Percentiles rank a stretch among this genome's conserved stretches.
These are phyloP conservation scores for Porites lobata DNA, from an alignment of 92 coral and sea anemone species.

Conservation along the genomic window DNA sequence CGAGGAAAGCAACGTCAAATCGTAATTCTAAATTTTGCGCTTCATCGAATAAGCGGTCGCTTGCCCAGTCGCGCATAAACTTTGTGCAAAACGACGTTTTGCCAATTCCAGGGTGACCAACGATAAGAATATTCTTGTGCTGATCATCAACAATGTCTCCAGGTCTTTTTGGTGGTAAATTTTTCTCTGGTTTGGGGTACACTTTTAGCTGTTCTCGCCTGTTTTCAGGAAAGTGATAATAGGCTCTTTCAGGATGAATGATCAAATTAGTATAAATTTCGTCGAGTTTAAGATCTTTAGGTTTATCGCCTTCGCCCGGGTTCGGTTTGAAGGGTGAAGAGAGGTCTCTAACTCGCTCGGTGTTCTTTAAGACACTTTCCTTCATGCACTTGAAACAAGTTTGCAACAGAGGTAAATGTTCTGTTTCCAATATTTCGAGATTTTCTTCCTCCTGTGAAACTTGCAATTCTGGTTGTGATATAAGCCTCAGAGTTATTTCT, in stretches of 20 bases:
- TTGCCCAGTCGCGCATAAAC: conserved; percentile 57
- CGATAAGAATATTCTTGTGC: background rate
- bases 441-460: background rate
- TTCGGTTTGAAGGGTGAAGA: no score
- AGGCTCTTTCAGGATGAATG: no score
- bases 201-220: no score
- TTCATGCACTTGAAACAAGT: no score
- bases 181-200: no score
- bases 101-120: conserved; percentile 57
- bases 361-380: no score
- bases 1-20: background rate
- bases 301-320: background rate
- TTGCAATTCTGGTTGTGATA: background rate
- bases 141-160: conserved; percentile 3
- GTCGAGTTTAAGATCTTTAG: no score
- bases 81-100: conserved; percentile 41
- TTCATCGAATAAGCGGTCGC: background rate
- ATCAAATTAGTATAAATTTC: no score
- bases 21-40: background rate
- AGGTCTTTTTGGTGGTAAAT: no score
- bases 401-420: no score
- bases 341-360: no score
- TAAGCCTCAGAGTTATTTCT: background rate
- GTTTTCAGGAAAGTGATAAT: no score
- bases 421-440: background rate